These are phyloP conservation scores for Sesia bembeciformis DNA, from an alignment of 2,888 invertebrate species.

Conservation along the genomic window DNA sequence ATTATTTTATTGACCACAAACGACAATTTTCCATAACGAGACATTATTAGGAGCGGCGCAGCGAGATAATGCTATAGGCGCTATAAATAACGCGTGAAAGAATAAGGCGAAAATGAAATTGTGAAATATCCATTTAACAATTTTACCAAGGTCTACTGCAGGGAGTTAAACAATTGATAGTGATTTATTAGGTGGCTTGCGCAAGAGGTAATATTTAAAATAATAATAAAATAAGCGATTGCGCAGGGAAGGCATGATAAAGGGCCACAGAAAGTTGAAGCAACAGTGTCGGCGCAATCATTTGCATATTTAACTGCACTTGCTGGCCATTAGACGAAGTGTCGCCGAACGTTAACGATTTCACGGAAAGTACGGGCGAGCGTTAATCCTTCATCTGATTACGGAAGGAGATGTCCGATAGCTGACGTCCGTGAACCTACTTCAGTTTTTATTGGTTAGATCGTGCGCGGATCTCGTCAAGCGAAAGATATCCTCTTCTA, in stretches of 20 bases:
- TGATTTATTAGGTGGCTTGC: constrained; percentile 19
- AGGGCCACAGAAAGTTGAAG: constrained; percentile 3
- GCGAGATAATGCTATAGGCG: constrained; percentile 13
- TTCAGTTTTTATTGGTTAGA: too few relatives aligned
- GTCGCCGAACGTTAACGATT: constrained; percentile 39
- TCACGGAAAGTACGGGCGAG: constrained; percentile 27
- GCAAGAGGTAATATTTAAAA: constrained; percentile 22
- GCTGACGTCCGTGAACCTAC: too few relatives aligned
- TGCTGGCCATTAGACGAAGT: constrained; percentile 32
- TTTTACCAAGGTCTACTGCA: constrained; percentile 13
- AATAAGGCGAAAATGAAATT: constrained; percentile 6
- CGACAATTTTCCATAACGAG: constrained; percentile 26
- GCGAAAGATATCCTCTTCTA: constrained; percentile 14
- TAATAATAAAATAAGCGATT: constrained; percentile 21
- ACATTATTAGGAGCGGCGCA: constrained; percentile 18
- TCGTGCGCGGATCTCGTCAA: constrained; percentile 16
- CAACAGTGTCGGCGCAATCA: constrained; percentile 16
- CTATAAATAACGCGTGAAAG: constrained; percentile 14
- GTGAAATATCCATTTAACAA: constrained; percentile 12
- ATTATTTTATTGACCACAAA: constrained; percentile 32
- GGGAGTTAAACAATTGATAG: constrained; percentile 18
- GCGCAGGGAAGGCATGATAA: constrained; percentile 12
- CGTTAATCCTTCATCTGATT: constrained; percentile 23
- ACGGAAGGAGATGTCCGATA: constrained; percentile 8
- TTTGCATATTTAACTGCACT: constrained; percentile 37